Evolutionary conservation across 2,888 invertebrate species (phyloP).

Genomic region (Mythimna impura): DNA sequence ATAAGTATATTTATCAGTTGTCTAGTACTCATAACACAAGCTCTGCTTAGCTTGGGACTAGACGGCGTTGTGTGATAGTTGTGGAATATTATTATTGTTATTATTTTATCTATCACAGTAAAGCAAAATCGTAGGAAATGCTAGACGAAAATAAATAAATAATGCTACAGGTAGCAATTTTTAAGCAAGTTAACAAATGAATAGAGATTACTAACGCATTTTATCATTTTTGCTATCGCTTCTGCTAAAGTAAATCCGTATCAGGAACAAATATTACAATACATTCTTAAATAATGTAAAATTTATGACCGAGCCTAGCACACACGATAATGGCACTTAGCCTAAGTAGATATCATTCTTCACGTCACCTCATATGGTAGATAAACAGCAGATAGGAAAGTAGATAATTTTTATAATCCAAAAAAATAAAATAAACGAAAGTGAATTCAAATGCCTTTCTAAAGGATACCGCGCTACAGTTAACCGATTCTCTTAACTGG

Average conservation of each 20-base stretch:
- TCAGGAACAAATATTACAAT: neutral
- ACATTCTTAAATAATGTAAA: neutral
- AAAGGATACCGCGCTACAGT: neutral
- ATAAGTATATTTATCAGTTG: too few relatives aligned
- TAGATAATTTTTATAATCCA: constrained; percentile 5
- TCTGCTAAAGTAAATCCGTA: constrained; percentile 2
- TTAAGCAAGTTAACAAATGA: neutral
- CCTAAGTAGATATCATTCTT: constrained; percentile 35
- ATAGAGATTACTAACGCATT: neutral
- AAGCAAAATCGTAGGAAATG: neutral
- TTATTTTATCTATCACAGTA: too few relatives aligned
- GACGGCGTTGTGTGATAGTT: too few relatives aligned
- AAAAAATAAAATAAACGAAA: constrained; percentile 14
- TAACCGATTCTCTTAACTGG: neutral
- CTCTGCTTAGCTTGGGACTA: too few relatives aligned
- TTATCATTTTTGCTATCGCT: constrained; percentile 4
- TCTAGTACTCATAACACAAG: too few relatives aligned
- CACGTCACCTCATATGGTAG: constrained; percentile 5
- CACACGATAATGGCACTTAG: constrained; percentile 25
- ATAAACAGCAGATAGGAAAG: constrained; percentile 10
- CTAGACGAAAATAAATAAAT: neutral
- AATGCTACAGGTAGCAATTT: neutral
- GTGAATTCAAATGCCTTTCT: constrained; percentile 11
- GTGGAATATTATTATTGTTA: too few relatives aligned
- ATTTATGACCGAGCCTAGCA: constrained; percentile 1